Base-by-base conservation (phyloP, 2,797 vertebrate species). In the Liparis tanakae region DNA sequence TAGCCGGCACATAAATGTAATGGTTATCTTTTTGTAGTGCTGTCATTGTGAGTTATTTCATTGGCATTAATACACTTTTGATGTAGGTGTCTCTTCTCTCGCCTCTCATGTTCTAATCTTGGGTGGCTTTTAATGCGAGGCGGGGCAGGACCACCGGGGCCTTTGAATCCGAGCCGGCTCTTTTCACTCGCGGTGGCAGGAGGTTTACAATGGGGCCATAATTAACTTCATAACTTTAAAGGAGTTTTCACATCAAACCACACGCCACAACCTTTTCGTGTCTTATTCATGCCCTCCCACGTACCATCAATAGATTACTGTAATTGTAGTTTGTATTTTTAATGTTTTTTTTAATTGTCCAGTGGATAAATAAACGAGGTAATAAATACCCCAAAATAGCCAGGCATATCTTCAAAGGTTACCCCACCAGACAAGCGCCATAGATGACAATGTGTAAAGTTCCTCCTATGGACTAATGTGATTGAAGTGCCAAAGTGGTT, bases 1-100 rank as follows among this genome's bases (percentile, higher is more conserved):
- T 80, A 63, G 56, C 81, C 81, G 82, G 80, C 85, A 88, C 89
- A 90, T 90, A 82, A 87, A 90, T 79, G 70, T 82, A 89, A 90
- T 85, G 85, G 89, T 89, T 89, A 89, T 93, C 90, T 92, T 89
- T 90, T 89, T 89, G 90, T 89, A 85, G 83, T 63, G 80, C 88
- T 89, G 88, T 89, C 89, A 88, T 69, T 76, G 87, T 89, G 93
- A 93, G 79, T 91, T 90, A 92, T 92, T 89, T 88, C 84, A 65
- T 74, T 74, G 86, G 76, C 87, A 88, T 89, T 90, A 93, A 93
- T 91, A 90, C 87, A 85, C 87, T 90, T 92, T 91, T 94, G 90
- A 93, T 91, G 80, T 87, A 92, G 87, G 84, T 85, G 76, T 83
- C 79, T 80, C 67, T 77, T 76, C 76, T 55, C 36, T 34, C 60